A percentile compares a stretch with the other conserved stretches of the same genome.
Conservation (phyloP, 2,113 vertebrate genomes). For the Phycodurus eques region DNA sequence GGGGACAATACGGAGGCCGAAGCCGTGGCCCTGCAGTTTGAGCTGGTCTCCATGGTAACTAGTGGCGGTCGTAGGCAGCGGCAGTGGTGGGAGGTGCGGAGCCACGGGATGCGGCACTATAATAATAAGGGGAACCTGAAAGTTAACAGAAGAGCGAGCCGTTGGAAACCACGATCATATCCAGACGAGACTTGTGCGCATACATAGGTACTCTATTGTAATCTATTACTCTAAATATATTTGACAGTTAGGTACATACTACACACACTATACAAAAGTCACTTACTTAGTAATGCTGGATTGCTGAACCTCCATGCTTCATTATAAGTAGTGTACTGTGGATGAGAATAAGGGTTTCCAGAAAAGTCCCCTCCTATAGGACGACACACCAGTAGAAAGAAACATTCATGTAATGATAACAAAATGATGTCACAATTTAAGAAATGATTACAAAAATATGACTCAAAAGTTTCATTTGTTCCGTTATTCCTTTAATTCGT, state of each 20-base stretch:
- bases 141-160: conserved; percentile 99
- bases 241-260: not conserved
- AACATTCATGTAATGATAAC: not conserved
- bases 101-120: conserved; percentile 99
- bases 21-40: conserved; percentile 93
- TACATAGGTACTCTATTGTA: conserved; percentile 24
- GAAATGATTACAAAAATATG: too few species aligned
- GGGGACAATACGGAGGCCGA: conserved; percentile 95
- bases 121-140: conserved; percentile 99
- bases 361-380: conserved; percentile 94
- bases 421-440: not conserved
- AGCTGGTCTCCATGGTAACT: conserved; percentile 98
- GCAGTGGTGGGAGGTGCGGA: conserved; percentile 99
- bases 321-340: conserved; percentile 98
- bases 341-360: conserved; percentile 97
- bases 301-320: conserved; percentile 99
- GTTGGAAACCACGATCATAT: conserved; percentile 87
- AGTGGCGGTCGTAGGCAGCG: conserved; percentile 99
- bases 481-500: not conserved
- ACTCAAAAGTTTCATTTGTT: too few species aligned
- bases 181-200: conserved; percentile 75
- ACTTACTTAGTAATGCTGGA: conserved; percentile 99
- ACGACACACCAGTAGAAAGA: conserved; percentile 24
- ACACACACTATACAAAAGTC: conserved; percentile 2
- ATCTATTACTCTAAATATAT: not conserved